Evolutionary conservation across 2,888 invertebrate species (phyloP).

Genomic region (Pogonocherus hispidulus): DNA sequence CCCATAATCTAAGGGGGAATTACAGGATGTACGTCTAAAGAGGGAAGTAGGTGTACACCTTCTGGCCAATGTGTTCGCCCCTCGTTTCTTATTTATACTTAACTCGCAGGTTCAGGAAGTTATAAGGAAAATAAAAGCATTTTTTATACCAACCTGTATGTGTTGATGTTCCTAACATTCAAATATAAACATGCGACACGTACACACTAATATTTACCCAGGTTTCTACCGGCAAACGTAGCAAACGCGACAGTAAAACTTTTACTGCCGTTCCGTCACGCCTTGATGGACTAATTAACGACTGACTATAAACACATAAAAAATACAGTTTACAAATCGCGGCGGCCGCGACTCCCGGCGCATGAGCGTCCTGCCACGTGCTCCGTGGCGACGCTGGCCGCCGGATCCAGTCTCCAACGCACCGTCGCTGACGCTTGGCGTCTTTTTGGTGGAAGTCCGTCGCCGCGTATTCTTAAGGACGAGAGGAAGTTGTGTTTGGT

Average conservation of each 20-base stretch:
- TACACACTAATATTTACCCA: constrained; percentile 26
- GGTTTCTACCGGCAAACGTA: constrained; percentile 17
- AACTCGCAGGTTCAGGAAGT: no score
- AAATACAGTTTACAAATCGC: constrained; percentile 36
- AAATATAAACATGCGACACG: no score
- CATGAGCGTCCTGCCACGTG: constrained; percentile 51
- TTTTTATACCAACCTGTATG: no score
- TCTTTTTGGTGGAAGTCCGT: not conserved
- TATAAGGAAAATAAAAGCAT: no score
- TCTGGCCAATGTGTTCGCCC: no score
- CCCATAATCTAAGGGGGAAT: no score
- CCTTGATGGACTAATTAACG: constrained; percentile 35
- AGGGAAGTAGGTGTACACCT: no score
- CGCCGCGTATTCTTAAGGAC: constrained; percentile 15
- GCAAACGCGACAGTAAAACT: constrained; percentile 32
- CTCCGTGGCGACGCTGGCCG: constrained; percentile 41
- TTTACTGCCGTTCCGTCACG: constrained; percentile 29
- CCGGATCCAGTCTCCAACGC: constrained; percentile 45
- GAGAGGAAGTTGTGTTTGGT: not conserved
- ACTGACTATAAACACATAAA: constrained; percentile 40
- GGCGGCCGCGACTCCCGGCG: constrained; percentile 38
- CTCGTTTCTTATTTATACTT: no score
- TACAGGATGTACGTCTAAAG: no score
- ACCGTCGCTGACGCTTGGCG: constrained; percentile 33
- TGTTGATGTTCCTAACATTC: not conserved